Conservation (phyloP, 2,888 invertebrate species). For the Epistrophella euchroma region DNA sequence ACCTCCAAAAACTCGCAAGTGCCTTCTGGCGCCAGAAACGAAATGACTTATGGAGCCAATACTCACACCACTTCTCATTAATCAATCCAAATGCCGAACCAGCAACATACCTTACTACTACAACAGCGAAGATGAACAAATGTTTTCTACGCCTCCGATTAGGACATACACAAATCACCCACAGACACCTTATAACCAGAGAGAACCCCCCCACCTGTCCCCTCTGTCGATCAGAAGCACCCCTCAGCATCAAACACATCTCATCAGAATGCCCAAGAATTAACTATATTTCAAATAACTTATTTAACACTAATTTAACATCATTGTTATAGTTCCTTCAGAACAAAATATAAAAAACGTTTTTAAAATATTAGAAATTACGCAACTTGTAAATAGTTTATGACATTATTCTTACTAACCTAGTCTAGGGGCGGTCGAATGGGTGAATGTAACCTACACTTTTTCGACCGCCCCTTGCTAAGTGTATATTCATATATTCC, state of each 20-base stretch:
- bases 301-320: not conserved
- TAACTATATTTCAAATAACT: not conserved
- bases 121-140: slow-evolving; percentile 9
- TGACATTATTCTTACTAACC: not conserved
- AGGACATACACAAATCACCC: too few relatives aligned
- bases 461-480: not conserved
- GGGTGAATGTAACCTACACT: not conserved
- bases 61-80: not conserved
- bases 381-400: not conserved
- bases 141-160: slow-evolving; percentile 12
- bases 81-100: not conserved
- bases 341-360: slow-evolving; percentile 3
- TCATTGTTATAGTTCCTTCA: slow-evolving; percentile 2
- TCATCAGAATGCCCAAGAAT: not conserved
- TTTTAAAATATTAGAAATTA: not conserved
- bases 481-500: not conserved
- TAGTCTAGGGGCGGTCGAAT: not conserved
- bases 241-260: not conserved
- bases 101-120: not conserved
- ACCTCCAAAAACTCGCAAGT: not conserved
- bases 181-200: not conserved
- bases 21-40: not conserved
- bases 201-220: not conserved
- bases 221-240: slow-evolving; percentile 6
- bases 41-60: not conserved